Base-by-base conservation (phyloP, 2,888 invertebrate genomes). In the Caenorhabditis sinica region DNA sequence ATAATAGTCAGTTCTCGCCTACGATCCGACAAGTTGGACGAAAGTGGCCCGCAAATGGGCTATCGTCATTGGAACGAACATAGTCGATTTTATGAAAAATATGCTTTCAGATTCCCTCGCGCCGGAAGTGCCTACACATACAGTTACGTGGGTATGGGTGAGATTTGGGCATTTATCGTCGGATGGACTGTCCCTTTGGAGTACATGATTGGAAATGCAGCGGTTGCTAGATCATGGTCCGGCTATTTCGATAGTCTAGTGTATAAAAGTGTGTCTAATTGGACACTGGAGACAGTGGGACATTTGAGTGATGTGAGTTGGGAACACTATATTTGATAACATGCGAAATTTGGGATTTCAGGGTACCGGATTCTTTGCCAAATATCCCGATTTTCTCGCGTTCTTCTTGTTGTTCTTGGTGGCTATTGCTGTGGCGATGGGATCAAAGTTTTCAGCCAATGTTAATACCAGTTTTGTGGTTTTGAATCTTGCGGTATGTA, bases 81-180 rank as follows among this genome's bases (percentile, higher is more conserved):
- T n/a, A n/a, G n/a, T n/a, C n/a, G n/a, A n/a, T n/a, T n/a, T n/a
- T n/a, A n/a, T n/a, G n/a, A n/a, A n/a, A n/a, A n/a, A n/a, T n/a
- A n/a, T 45, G 56, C 20, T 69, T 69, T 9, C 43, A 60, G 89
- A 79, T 96, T 96, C 0, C 97, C 97, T 0, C 95, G 95, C 91
- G 96, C 96, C 0, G 97, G 93, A 9, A 93, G 93, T 4, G 93
- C 93, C n/a, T 94, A 94, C 86, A 96, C 96, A 95, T 97, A 97
- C 94, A 96, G 96, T 88, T 97, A 97, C 94, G 97, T 97, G 85
- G 96, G 97, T 3, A 96, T 97, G 80, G 97, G 97, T 58, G 97
- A 97, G 93, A 96, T 97, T 93, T 95, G 97, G 93, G 97, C 97
- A 83, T 97, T 97, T 94, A 95, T 97, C 17, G 90, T 93, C 2